Evolutionary conservation across 2,888 invertebrate genomes (phyloP), one percentile per base, ranked within the genome.

Genomic region (Leucophenga montana): DNA sequence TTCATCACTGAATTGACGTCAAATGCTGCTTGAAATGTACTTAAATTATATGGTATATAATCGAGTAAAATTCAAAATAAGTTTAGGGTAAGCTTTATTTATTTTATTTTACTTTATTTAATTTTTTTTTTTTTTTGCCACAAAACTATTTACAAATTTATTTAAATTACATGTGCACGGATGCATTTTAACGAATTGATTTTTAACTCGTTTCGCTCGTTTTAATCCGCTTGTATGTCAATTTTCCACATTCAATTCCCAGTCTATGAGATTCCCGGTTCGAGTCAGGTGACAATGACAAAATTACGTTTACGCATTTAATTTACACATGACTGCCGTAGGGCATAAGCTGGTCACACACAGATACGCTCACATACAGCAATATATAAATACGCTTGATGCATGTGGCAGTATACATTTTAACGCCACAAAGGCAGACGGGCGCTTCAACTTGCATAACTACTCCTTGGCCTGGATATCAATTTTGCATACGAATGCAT

Each of bases 171-270:
- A 11, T 11, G 8, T 39, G 39, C 9, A 39, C 39, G 39, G 8
- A 39, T 84, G 84, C 80, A 80, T 78, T 81, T 86, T 83, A 84
- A 79, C 78, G 80, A 84, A 86, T 86, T 86, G 85, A 86, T 86
- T 86, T 86, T 85, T 59, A 77, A 76, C 73, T 75, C 73, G 78
- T 79, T 65, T 69, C 69, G 74, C 75, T 71, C 11, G 39, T 39
- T 80, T 84, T 85, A 84, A 85, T 82, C 83, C 84, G 75, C 71
- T 78, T 80, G 80, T 80, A 83, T 82, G 79, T 82, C 78, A 80
- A 81, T 77, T 80, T 77, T 73, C 39, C 57, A 14, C 44, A 39
- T 39, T 11, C 39, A 39, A 39, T 66, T 1, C 5, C 11, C 39
- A 8, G 11, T 11, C 39, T 5, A 39, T 8, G 9, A 39, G 39